Evolutionary conservation across 2,888 invertebrate species (phyloP), one percentile per base, ranked within the genome.

Genomic region (Perithous albicinctus): DNA sequence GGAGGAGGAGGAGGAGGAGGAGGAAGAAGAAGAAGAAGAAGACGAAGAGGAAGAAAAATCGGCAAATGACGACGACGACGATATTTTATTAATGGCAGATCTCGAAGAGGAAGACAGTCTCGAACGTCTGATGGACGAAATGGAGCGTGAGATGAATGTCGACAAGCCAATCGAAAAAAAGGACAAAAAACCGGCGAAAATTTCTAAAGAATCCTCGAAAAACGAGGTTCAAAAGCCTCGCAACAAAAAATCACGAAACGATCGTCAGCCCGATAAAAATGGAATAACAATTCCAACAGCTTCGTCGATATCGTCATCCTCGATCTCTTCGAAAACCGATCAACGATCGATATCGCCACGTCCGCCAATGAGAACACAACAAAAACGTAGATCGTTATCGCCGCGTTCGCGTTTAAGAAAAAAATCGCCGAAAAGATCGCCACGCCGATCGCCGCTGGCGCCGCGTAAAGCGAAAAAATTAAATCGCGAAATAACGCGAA

Each of bases 111-210:
- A 93, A 61, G 93, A 93, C 83, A 94, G 94, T 86, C 89, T 94
- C 59, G 94, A 94, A 77, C 93, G 93, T 2, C 87, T 94, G 38
- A 94, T 94, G 93, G 92, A 94, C 70, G 94, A 94, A 84, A 91
- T 94, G 87, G 94, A 94, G 78, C 91, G 92, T 75, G 94, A 94
- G 88, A 94, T 94, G 85, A 91, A 88, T 10, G 87, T 87, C 4
- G 89, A 87, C 23, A 89, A 88, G 20, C 70, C 85, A 1, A 69
- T 75, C 0, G 88, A 88, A 18, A 87, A 84, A 3, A 87, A 75
- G 32, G 88, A 88, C 8, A 88, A 84, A 38, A 86, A 86, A 67
- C 80, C 76, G 35, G 51, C 72, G 18, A 82, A 77, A 26, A 84
- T 84, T 0, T 29, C 38, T 0, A 83, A 78, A 20, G 87, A 88